phyloP scores from a whole-genome alignment of 1,140 invertebrate genomes.

The Lethrus apterus region DNA sequence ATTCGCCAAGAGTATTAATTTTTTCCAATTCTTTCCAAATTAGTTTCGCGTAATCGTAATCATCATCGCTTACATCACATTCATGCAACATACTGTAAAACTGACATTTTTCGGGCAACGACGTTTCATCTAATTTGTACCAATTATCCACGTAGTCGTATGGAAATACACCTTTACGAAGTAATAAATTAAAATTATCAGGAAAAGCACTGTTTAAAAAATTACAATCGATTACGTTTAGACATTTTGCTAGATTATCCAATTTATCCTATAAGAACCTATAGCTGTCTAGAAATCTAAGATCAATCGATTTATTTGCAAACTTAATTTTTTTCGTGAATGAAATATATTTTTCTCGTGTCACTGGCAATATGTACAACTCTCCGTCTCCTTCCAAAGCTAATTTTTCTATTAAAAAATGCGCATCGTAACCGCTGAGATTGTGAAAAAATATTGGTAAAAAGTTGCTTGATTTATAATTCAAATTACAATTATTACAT shows the following conservation, averaged over 20 bases:
- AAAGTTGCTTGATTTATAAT: constrained; percentile 10
- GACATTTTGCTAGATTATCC: background rate
- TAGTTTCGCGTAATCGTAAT: constrained; percentile 10
- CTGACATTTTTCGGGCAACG: constrained; percentile 23
- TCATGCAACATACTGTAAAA: constrained; percentile 10
- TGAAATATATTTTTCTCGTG: constrained; percentile 35
- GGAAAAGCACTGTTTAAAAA: background rate
- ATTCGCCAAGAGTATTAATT: constrained; percentile 12
- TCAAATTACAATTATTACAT: constrained; percentile 20
- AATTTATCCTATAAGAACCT: background rate
- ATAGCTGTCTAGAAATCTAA: background rate
- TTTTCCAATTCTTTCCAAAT: constrained; percentile 29
- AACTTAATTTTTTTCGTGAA: constrained; percentile 24
- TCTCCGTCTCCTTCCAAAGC: constrained; percentile 15
- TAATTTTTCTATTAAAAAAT: constrained; percentile 17
- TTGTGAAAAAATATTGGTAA: constrained; percentile 22
- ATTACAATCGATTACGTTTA: background rate
- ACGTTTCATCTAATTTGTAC: background rate
- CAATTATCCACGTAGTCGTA: constrained; percentile 25
- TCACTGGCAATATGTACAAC: constrained; percentile 37
- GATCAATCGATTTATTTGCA: constrained; percentile 17
- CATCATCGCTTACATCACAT: background rate
- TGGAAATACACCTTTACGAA: constrained; percentile 28
- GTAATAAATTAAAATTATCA: constrained; percentile 22
- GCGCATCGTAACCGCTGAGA: constrained; percentile 17